Conservation (phyloP, 2,113 vertebrate genomes). For the Casuarius casuarius region DNA sequence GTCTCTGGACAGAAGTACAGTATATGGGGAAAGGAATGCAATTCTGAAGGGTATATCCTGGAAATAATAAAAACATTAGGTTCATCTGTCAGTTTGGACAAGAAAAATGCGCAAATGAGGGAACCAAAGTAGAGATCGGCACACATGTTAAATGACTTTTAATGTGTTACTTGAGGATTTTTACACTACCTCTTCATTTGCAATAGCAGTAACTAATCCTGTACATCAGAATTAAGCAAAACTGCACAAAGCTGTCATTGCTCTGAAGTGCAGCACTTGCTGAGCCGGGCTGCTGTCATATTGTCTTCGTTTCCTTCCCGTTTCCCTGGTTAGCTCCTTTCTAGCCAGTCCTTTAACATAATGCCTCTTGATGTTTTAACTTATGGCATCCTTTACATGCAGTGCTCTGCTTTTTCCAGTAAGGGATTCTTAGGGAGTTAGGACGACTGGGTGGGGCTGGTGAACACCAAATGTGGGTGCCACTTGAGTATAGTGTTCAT, state of each 20-base stretch:
- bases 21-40: neutral
- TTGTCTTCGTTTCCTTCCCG: neutral
- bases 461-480: accelerated
- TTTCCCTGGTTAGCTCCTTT: neutral
- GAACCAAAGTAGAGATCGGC: neutral
- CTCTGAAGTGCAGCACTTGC: neutral
- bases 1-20: conserved; percentile 51
- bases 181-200: neutral
- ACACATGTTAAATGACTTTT: neutral
- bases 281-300: neutral
- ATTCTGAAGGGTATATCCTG: conserved; percentile 52
- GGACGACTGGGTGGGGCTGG: neutral
- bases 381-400: neutral
- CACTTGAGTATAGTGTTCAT: neutral
- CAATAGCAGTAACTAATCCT: neutral
- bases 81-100: conserved; percentile 53
- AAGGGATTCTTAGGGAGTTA: neutral
- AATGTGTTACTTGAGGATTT: neutral
- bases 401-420: neutral
- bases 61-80: conserved; percentile 44
- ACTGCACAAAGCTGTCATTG: neutral
- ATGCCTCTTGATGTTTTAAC: neutral
- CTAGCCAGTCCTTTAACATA: neutral
- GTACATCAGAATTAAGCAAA: accelerated
- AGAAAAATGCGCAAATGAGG: conserved; percentile 6